Evolutionary conservation across 2,797 vertebrate species (phyloP).

Genomic region (Diglossa cyanea): DNA sequence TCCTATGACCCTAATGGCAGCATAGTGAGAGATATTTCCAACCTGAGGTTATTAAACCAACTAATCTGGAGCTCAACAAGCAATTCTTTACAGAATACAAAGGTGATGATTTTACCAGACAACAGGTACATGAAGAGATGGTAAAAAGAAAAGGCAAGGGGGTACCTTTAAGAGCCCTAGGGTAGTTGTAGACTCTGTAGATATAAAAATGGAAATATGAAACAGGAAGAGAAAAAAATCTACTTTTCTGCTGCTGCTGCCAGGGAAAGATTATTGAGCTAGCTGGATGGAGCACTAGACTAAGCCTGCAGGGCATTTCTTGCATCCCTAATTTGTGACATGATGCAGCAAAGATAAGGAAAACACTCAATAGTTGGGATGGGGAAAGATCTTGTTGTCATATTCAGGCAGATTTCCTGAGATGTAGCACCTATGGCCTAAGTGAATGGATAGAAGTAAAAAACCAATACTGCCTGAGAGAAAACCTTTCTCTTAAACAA

Average conservation of each 20-base stretch:
- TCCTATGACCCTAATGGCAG: background rate
- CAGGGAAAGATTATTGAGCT: background rate
- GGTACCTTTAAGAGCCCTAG: background rate
- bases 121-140: background rate
- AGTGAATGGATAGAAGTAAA: background rate
- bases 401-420: background rate
- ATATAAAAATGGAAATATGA: background rate
- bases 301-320: background rate
- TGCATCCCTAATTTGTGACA: background rate
- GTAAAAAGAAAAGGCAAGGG: background rate
- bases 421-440: background rate
- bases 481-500: background rate
- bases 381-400: background rate
- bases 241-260: background rate
- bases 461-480: background rate
- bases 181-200: background rate
- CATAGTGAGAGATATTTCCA: background rate
- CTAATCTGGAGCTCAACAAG: background rate
- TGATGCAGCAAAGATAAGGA: background rate
- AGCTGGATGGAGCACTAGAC: background rate
- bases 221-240: background rate
- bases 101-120: background rate
- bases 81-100: background rate
- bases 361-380: background rate
- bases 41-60: background rate